These are phyloP conservation scores for Rhinoderma darwinii DNA, from an alignment of 2,113 vertebrate genomes.

Conservation along the genomic window DNA sequence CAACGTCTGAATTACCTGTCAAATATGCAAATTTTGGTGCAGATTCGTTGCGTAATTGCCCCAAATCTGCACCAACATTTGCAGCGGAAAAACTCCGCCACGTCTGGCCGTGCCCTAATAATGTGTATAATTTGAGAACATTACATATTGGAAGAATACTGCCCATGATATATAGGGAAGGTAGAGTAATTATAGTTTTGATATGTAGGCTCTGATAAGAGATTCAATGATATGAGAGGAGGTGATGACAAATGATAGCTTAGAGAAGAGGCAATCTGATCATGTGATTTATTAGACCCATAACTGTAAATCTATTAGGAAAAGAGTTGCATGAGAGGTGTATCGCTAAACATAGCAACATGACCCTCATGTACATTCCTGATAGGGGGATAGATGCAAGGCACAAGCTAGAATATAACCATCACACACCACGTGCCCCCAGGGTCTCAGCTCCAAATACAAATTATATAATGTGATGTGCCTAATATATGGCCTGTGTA, in stretches of 20 bases:
- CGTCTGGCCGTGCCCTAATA: no score
- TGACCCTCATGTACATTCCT: not conserved
- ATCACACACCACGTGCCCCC: not conserved
- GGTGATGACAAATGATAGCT: not conserved
- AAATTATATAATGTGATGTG: not conserved
- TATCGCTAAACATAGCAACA: not conserved
- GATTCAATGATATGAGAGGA: not conserved
- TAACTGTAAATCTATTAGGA: not conserved
- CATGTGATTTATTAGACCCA: not conserved
- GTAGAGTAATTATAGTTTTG: not conserved
- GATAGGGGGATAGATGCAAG: not conserved
- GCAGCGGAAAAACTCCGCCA: no score
- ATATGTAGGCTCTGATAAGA: not conserved
- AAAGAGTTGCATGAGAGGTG: not conserved
- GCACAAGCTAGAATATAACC: conserved; percentile 16
- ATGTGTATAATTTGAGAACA: not conserved
- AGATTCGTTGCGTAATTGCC: no score
- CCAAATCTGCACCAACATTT: no score
- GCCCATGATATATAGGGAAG: not conserved
- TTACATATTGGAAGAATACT: not conserved
- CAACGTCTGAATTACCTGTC: no score
- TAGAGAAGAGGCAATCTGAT: not conserved
- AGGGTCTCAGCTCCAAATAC: not conserved
- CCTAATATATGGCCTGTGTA: conserved; percentile 1
- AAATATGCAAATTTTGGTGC: no score